Evolutionary conservation across 1,140 invertebrate genomes (phyloP).

Genomic region (Pseudomyrmex sp.): DNA sequence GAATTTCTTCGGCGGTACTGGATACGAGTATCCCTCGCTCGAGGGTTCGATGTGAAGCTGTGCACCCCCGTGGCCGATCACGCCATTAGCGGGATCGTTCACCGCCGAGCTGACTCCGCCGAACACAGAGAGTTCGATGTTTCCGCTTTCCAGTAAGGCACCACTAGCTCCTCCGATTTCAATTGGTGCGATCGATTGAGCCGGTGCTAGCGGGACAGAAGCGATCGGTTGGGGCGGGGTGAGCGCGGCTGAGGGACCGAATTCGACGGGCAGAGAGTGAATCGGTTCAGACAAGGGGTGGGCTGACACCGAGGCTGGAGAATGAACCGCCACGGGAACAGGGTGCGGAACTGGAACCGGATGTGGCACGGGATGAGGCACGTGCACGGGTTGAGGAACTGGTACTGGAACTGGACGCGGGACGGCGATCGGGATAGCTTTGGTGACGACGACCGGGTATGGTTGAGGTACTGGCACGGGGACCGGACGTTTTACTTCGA

Average conservation of each 20-base stretch:
- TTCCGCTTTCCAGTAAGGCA: background rate
- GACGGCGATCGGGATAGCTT: slow-evolving; percentile 16
- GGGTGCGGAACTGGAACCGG: slow-evolving; percentile 58
- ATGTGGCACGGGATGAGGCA: slow-evolving; percentile 76
- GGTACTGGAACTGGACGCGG: slow-evolving; percentile 42
- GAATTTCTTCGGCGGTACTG: slow-evolving; percentile 60
- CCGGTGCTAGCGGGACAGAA: background rate
- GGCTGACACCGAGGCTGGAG: slow-evolving; percentile 74
- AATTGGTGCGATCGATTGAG: background rate
- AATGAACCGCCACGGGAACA: background rate
- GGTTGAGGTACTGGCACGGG: slow-evolving; percentile 56
- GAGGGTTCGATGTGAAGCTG: background rate
- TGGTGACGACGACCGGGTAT: slow-evolving; percentile 1
- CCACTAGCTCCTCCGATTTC: background rate
- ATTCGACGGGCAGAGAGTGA: too few species aligned
- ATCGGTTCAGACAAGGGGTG: background rate
- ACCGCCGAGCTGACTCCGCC: background rate
- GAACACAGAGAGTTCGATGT: background rate
- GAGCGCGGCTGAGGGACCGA: background rate
- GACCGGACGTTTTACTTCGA: slow-evolving; percentile 73
- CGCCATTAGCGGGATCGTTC: background rate
- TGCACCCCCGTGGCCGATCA: background rate
- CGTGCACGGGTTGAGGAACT: slow-evolving; percentile 66
- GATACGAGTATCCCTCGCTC: slow-evolving; percentile 68
- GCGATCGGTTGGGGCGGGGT: background rate